These are phyloP conservation scores for Lynx canadensis DNA, from an alignment of 2,113 vertebrate species.

Conservation along the genomic window DNA sequence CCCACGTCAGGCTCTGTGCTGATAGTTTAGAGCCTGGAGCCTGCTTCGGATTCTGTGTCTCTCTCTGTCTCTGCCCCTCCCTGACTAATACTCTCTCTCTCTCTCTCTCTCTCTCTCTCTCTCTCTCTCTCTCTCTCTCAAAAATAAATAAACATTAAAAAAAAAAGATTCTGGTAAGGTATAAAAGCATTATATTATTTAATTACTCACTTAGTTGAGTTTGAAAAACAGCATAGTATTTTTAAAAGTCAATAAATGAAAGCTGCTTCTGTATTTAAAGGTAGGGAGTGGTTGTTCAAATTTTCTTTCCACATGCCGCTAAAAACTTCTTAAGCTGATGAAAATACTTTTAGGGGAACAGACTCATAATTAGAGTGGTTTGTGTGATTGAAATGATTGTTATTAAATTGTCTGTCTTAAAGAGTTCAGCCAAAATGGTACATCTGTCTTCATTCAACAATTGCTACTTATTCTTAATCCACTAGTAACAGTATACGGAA, in stretches of 20 bases:
- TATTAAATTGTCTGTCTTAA: not conserved
- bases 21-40: too few species aligned
- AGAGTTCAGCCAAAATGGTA: not conserved
- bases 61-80: too few species aligned
- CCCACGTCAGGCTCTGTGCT: too few species aligned
- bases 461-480: not conserved
- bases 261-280: constrained; percentile 68
- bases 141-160: too few species aligned
- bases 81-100: too few species aligned
- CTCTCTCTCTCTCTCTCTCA: too few species aligned
- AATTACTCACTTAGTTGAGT: constrained; percentile 68
- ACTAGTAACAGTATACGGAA: not conserved
- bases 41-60: too few species aligned
- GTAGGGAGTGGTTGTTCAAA: constrained; percentile 1
- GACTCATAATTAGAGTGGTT: not conserved
- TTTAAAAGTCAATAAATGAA: constrained; percentile 66
- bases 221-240: constrained; percentile 68
- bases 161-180: constrained; percentile 65
- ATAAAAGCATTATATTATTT: constrained; percentile 72
- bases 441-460: not conserved
- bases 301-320: not conserved
- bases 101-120: too few species aligned
- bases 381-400: constrained; percentile 26
- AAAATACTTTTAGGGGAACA: not conserved
- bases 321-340: not conserved